Percentiles rank a stretch among this genome's conserved stretches.
These are phyloP conservation scores for Typhlichthys eigenmanni DNA, from an alignment of 2,797 vertebrate species.

Conservation along the genomic window DNA sequence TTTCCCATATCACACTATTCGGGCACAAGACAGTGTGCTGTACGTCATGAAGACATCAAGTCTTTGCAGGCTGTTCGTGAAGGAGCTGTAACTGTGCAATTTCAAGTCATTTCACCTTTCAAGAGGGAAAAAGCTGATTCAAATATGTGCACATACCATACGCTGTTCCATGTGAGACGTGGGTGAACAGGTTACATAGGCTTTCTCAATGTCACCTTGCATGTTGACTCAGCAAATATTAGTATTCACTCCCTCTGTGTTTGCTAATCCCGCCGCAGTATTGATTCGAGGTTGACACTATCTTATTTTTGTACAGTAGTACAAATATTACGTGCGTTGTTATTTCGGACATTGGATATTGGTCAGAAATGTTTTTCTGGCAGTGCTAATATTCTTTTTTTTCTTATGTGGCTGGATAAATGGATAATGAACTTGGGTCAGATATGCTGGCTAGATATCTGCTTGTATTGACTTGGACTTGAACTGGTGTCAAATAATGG, in stretches of 20 bases:
- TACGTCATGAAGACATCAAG: too few relatives aligned
- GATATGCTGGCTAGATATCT: too few relatives aligned
- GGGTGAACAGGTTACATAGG: constrained; percentile 1
- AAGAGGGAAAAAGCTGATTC: too few relatives aligned
- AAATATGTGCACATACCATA: neutral
- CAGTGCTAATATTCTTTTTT: neutral
- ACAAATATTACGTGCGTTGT: constrained; percentile 1
- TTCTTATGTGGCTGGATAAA: neutral
- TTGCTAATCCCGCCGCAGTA: constrained; percentile 45
- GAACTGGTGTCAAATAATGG: constrained; percentile 1
- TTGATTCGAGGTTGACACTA: constrained; percentile 18
- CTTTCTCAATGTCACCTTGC: constrained; percentile 28
- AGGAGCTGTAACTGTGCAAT: neutral
- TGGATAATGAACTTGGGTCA: too few relatives aligned
- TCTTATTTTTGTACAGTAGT: constrained; percentile 2
- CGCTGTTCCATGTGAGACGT: constrained; percentile 8
- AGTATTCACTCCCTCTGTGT: constrained; percentile 52
- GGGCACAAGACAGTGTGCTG: too few relatives aligned
- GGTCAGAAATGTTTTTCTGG: neutral
- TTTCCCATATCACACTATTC: too few relatives aligned
- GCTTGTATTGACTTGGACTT: neutral
- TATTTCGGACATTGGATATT: constrained; percentile 7
- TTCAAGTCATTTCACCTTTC: neutral
- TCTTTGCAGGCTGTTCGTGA: too few relatives aligned
- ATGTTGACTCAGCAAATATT: constrained; percentile 57